phyloP scores from a whole-genome alignment of 2,888 invertebrate species.

The Dynastes tityus region DNA sequence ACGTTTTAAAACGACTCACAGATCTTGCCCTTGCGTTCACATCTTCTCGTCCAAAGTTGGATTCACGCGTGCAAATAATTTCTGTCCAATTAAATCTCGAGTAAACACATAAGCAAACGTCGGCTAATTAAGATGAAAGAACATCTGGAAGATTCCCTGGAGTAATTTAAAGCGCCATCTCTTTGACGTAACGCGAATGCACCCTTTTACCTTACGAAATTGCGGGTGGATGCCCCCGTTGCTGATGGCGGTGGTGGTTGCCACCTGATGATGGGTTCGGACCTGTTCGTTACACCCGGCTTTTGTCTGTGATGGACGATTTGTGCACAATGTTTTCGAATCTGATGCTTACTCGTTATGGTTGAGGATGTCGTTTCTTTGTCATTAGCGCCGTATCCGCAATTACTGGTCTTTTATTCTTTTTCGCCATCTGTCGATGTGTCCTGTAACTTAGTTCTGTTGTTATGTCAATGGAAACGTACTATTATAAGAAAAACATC shows the following conservation, averaged over 20 bases:
- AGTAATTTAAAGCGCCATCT: conserved; percentile 53
- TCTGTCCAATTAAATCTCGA: conserved; percentile 47
- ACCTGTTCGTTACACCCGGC: conserved; percentile 15
- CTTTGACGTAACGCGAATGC: conserved; percentile 41
- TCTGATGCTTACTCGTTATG: conserved; percentile 46
- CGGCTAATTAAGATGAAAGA: conserved; percentile 55
- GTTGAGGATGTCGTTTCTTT: conserved; percentile 55
- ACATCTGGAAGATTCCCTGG: conserved; percentile 42
- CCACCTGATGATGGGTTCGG: conserved; percentile 54
- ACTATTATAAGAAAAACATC: too few species aligned
- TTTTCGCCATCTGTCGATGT: too few species aligned
- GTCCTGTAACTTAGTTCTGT: too few species aligned
- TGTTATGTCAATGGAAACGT: too few species aligned
- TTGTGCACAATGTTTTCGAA: conserved; percentile 28
- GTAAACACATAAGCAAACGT: conserved; percentile 47
- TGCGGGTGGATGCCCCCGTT: conserved; percentile 25
- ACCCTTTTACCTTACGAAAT: neutral
- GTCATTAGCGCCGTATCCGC: conserved; percentile 58
- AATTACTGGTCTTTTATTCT: conserved; percentile 54
- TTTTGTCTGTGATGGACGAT: conserved; percentile 20
- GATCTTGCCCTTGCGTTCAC: neutral
- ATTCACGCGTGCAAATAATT: conserved; percentile 44
- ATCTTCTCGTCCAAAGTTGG: neutral
- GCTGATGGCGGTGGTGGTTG: conserved; percentile 32
- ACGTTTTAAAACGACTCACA: conserved; percentile 13